Evolutionary conservation across 1,140 invertebrate species (phyloP).

Genomic region (Heliothis subflexa): DNA sequence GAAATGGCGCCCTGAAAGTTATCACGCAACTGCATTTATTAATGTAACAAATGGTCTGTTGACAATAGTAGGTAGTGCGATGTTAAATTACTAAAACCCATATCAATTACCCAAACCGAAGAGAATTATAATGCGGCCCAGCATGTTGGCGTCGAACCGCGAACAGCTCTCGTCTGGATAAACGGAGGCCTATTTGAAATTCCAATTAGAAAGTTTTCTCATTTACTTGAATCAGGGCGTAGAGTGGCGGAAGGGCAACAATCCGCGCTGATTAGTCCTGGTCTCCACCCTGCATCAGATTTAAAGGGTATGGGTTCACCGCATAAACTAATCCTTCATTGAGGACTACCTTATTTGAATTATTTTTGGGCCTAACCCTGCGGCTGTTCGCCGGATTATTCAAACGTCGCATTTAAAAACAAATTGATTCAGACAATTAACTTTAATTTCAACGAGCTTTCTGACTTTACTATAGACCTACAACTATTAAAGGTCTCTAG

Average conservation of each 20-base stretch:
- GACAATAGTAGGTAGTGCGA: constrained; percentile 31
- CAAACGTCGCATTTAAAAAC: constrained; percentile 45
- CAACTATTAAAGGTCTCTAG: neutral
- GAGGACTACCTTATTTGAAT: constrained; percentile 60
- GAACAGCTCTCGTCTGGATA: constrained; percentile 75
- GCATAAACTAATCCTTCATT: constrained; percentile 74
- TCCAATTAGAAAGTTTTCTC: constrained; percentile 86
- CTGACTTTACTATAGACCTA: neutral
- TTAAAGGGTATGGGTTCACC: constrained; percentile 73
- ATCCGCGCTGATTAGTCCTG: constrained; percentile 80
- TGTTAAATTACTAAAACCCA: constrained; percentile 48
- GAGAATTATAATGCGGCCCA: constrained; percentile 60
- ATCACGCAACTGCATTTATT: constrained; percentile 18
- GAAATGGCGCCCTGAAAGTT: constrained; percentile 9
- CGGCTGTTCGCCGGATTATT: constrained; percentile 49
- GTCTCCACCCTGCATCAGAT: constrained; percentile 74
- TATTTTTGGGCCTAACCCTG: constrained; percentile 56
- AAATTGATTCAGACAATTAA: constrained; percentile 43
- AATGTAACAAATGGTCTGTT: constrained; percentile 41
- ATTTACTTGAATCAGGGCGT: constrained; percentile 83
- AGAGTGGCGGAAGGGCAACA: constrained; percentile 78
- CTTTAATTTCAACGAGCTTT: constrained; percentile 34
- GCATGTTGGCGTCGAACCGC: constrained; percentile 63
- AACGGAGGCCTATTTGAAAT: constrained; percentile 83
- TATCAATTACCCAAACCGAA: constrained; percentile 60